Evolutionary conservation across 2,888 invertebrate genomes (phyloP).

Genomic region (Amblyjoppa proteus): DNA sequence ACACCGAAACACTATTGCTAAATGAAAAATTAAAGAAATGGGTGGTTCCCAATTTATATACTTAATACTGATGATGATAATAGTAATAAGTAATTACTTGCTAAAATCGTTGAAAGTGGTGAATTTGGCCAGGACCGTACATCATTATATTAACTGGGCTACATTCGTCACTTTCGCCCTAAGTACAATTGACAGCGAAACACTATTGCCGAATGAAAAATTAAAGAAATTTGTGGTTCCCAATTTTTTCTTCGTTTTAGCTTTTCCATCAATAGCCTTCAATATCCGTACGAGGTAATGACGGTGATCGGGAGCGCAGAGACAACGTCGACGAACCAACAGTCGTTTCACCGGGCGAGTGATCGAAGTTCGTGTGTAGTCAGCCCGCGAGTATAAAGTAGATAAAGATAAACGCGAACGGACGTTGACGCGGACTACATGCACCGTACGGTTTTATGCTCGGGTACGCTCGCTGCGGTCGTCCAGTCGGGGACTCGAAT

Average conservation of each 20-base stretch:
- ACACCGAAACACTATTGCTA: neutral
- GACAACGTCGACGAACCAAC: neutral
- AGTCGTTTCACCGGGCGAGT: slow-evolving; percentile 24
- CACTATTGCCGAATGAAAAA: neutral
- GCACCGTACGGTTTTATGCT: slow-evolving; percentile 8
- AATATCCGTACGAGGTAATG: neutral
- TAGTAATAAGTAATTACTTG: neutral
- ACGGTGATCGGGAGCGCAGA: neutral
- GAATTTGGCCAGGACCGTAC: too few relatives aligned
- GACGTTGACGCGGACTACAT: slow-evolving; percentile 25
- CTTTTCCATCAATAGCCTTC: neutral
- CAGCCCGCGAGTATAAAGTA: slow-evolving; percentile 46
- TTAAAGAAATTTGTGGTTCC: neutral
- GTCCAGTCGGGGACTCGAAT: slow-evolving; percentile 13
- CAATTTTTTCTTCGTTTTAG: neutral
- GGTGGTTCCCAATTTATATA: neutral
- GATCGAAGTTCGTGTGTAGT: slow-evolving; percentile 11
- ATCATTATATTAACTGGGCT: too few relatives aligned
- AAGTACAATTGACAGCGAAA: neutral
- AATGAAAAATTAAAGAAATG: neutral
- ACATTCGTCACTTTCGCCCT: neutral
- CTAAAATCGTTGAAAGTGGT: neutral
- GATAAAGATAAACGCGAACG: slow-evolving; percentile 30
- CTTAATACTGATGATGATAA: too few relatives aligned
- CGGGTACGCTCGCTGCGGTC: neutral